phyloP scores from a whole-genome alignment of 2,113 vertebrate species.

The Gobius niger region DNA sequence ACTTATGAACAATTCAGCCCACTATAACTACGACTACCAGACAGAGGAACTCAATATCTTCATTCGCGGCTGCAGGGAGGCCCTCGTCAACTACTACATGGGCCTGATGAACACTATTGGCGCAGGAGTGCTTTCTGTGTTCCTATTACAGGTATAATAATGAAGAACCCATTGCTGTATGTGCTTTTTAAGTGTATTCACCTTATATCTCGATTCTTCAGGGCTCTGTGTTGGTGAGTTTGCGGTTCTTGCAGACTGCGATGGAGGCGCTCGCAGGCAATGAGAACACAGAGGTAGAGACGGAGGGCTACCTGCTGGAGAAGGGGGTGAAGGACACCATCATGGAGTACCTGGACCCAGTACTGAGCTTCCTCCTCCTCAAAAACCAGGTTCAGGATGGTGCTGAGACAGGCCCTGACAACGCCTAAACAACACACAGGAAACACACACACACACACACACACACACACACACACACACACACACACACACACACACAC shows the following conservation, averaged over 20 bases:
- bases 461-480: slow-evolving; percentile 1
- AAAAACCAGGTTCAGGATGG: slow-evolving; percentile 75
- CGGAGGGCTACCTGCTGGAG: slow-evolving; percentile 85
- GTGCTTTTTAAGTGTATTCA: not conserved
- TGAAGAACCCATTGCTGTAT: no score
- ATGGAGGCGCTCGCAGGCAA: slow-evolving; percentile 81
- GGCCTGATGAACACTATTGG: slow-evolving; percentile 81
- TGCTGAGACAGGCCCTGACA: slow-evolving; percentile 17
- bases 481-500: slow-evolving; percentile 1
- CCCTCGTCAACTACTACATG: slow-evolving; percentile 78
- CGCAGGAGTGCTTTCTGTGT: slow-evolving; percentile 73
- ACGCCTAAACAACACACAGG: slow-evolving; percentile 31
- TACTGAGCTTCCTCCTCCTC: slow-evolving; percentile 69
- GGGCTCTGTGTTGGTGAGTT: slow-evolving; percentile 80
- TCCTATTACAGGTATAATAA: slow-evolving; percentile 77
- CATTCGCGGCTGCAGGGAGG: slow-evolving; percentile 78
- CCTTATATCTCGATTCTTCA: slow-evolving; percentile 38
- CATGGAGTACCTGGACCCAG: slow-evolving; percentile 60
- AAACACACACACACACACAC: slow-evolving; percentile 13
- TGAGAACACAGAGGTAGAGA: slow-evolving; percentile 79
- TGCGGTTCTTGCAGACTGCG: slow-evolving; percentile 84
- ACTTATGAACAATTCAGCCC: slow-evolving; percentile 81
- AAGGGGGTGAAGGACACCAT: slow-evolving; percentile 79
- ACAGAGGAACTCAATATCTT: slow-evolving; percentile 83
- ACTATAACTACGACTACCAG: slow-evolving; percentile 82